These are phyloP conservation scores for Mythimna vitellina DNA, from an alignment of 2,888 invertebrate genomes.

Conservation along the genomic window DNA sequence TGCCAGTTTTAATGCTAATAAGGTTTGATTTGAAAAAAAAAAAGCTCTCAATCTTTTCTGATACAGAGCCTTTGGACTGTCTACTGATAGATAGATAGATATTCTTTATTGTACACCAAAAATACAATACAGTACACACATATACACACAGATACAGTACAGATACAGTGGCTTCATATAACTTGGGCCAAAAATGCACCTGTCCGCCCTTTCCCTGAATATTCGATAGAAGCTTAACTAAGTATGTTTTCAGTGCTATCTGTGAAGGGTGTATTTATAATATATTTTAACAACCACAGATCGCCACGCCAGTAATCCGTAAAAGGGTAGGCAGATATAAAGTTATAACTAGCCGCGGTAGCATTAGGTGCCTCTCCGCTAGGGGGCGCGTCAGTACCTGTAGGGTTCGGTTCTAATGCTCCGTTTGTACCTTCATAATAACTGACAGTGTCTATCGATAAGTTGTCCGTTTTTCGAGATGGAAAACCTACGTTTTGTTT, in stretches of 20 bases:
- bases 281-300: conserved; percentile 48
- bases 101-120: no score
- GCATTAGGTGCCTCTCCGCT: conserved; percentile 18
- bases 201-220: neutral
- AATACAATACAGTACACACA: no score
- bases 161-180: neutral
- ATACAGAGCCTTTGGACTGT: no score
- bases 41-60: no score
- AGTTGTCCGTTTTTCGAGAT: neutral
- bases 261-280: conserved; percentile 45
- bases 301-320: conserved; percentile 45
- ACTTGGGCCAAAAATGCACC: neutral
- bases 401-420: conserved; percentile 19
- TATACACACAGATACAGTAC: no score
- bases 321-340: conserved; percentile 47
- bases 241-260: conserved; percentile 39
- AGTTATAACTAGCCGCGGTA: conserved; percentile 15
- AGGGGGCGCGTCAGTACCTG: conserved; percentile 47
- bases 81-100: no score
- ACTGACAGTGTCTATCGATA: neutral
- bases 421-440: conserved; percentile 2
- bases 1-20: no score
- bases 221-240: conserved; percentile 6
- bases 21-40: no score
- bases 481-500: neutral